Conservation (phyloP, 2,888 invertebrate species). For the Torymus texanus region DNA sequence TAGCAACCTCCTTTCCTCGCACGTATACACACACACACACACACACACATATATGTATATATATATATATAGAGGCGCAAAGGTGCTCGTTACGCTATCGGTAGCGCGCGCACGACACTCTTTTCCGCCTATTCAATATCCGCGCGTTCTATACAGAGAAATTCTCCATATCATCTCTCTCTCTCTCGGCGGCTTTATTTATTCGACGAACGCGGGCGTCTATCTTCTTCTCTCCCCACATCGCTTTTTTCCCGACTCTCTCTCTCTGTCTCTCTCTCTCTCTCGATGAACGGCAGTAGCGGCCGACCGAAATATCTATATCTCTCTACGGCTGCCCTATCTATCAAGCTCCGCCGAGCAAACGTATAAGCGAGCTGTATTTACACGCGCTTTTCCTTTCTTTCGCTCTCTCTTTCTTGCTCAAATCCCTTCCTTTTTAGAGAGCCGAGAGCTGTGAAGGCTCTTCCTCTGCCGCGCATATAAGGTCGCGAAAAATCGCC, state of each 20-base stretch:
- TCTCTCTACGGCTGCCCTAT: slow-evolving; percentile 8
- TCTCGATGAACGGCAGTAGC: background rate
- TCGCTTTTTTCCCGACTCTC: background rate
- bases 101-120: too few species aligned
- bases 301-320: background rate
- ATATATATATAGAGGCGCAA: too few species aligned
- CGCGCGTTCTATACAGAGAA: too few species aligned
- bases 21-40: too few species aligned
- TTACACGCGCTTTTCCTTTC: background rate
- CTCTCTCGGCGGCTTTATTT: background rate
- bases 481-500: background rate
- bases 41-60: too few species aligned
- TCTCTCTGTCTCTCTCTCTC: background rate
- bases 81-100: too few species aligned
- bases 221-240: background rate
- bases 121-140: too few species aligned
- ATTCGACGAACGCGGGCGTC: background rate
- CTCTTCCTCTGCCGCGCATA: background rate
- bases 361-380: slow-evolving; percentile 4
- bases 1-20: too few species aligned
- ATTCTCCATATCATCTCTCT: background rate
- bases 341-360: slow-evolving; percentile 30
- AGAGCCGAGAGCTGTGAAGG: too few species aligned
- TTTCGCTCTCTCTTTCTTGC: background rate
- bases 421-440: background rate